Base-by-base conservation (phyloP, 2,113 vertebrate species). In the Dolichallabes microphthalmus region DNA sequence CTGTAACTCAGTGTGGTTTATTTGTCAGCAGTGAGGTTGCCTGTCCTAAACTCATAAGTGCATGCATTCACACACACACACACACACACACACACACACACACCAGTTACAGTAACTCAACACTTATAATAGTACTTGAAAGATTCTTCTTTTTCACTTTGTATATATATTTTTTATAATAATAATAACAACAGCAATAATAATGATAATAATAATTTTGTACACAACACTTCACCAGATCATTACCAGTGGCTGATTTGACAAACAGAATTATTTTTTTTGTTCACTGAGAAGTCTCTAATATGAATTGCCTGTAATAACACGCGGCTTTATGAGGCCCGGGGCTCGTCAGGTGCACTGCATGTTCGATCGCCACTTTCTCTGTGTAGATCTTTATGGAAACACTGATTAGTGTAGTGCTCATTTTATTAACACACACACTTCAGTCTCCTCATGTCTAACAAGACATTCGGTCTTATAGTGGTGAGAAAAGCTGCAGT, bases 61-160 rank as follows among this genome's bases (percentile, higher is more conserved):
- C 20, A 60, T 19, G 20, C 57, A 60, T 19, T 20, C 84, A 80
- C 32, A 60, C 58, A 25, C 60, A 61, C 22, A 25, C 20, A 60
- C 58, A 60, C 58, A 60, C 58, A 60, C 84, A 80, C 32, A 22
- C 19, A 79, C 66, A 66, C 52, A 80, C 61, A 22, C 77, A 58
- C 30, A 12, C 60, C 20, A 25, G 60, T 61, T 61, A 3, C 22
- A 61, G 60, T 25, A 61, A 61, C 1, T 19, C 15, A 57, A 17
- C 15, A 58, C 57, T 60, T 63, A n/a, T 63, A n/a, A n/a, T 63
- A 63, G 5, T 27, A 4, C 32, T 35, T 35, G 2, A 35, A 35
- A 35, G 32, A 35, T 35, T 35, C 32, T 35, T 35, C 32, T 35
- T 35, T 35, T 35, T 35, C 2, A 35, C 32, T 35, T 35, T 35